Conservation (phyloP, 2,797 vertebrate species). For the Pagetopsis macropterus region DNA sequence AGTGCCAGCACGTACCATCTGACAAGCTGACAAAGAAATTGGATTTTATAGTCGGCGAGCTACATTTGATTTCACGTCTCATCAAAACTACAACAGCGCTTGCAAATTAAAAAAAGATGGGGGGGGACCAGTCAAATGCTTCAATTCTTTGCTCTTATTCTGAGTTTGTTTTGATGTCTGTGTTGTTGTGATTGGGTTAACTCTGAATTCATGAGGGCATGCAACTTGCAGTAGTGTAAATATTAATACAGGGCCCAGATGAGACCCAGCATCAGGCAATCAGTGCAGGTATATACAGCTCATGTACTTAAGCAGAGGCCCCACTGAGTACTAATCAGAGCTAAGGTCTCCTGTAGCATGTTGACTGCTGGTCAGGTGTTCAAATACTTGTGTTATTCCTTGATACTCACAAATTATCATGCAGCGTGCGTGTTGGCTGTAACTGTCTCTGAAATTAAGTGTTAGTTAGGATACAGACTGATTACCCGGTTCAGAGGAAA, state of each 20-base stretch:
- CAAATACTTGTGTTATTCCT: conserved; percentile 35
- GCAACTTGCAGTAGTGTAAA: conserved; percentile 39
- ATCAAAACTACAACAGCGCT: background rate
- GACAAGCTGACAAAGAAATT: conserved; percentile 2
- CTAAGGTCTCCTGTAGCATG: conserved; percentile 1
- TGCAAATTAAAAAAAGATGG: background rate
- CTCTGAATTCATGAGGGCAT: conserved; percentile 14
- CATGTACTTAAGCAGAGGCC: conserved; percentile 10
- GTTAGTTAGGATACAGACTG: conserved; percentile 39
- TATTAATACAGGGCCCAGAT: conserved; percentile 36
- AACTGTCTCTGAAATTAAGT: conserved; percentile 8
- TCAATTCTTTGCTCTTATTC: conserved; percentile 5
- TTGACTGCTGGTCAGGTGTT: conserved; percentile 26
- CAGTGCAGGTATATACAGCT: conserved; percentile 33
- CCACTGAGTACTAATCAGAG: conserved; percentile 35
- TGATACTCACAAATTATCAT: conserved; percentile 11
- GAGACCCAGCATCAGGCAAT: conserved; percentile 23
- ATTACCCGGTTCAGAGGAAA: conserved; percentile 45
- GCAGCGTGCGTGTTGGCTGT: background rate
- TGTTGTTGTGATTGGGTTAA: conserved; percentile 29
- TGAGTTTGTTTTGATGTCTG: conserved; percentile 17
- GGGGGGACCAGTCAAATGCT: background rate
- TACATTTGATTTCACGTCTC: conserved; percentile 8
- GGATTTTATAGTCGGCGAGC: background rate
- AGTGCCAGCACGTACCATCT: background rate